Evolutionary conservation across 2,888 invertebrate genomes (phyloP), one percentile per base, ranked within the genome.

Genomic region (Exocentrus adspersus): DNA sequence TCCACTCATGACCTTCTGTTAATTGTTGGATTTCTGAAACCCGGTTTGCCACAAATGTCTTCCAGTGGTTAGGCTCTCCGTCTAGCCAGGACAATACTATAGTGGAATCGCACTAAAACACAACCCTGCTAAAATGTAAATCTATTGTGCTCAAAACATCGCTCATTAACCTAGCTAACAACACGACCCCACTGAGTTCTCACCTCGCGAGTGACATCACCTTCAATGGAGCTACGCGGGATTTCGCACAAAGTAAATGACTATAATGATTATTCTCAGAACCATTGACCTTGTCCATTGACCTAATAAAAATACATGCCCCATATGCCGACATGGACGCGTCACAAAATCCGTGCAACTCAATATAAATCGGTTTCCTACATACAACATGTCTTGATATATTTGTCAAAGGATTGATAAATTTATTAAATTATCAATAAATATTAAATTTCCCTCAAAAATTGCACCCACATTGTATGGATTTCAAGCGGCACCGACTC

Each of bases 81-180:
- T 24, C 14, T 16, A 78, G 50, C 77, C 78, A 79, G 30, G 67
- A 64, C 0, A 78, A 54, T 1, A 74, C 73, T 6, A 78, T 74
- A 12, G 69, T 72, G 0, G 76, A 79, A 58, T 80, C 78, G 1
- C 74, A 69, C 73, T 71, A 76, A 19, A 60, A 70, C 16, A 17
- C 64, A 1, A 63, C 43, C 24, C 61, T 9, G 1, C 28, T 32
- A 17, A 69, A 19, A 1, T 45, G 19, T 2, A 66, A 16, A 2
- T 51, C 32, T 1, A 71, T 43, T 5, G 65, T 42, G 0, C 24
- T 41, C n/a, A 50, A 37, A 0, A 73, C 64, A 10, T 57, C 59
- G 2, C 28, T 24, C 9, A 68, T 7, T 10, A 77, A 62, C 37
- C 68, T 51, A 5, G 75, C 53, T 4, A 75, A 45, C 7, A 32